phyloP scores from a whole-genome alignment of 2,797 vertebrate genomes.

The Sciaenops ocellatus region DNA sequence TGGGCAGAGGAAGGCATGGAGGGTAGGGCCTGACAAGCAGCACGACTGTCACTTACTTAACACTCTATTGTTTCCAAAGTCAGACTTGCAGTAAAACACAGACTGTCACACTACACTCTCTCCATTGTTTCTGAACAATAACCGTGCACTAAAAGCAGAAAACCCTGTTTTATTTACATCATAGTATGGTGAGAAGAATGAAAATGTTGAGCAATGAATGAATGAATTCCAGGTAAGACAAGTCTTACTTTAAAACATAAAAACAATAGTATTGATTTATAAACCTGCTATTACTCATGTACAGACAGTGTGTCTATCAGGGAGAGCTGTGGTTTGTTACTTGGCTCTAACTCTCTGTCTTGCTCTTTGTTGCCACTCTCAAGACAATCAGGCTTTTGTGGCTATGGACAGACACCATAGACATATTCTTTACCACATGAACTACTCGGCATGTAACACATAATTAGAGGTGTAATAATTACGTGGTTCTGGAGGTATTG shows the following conservation, averaged over 20 bases:
- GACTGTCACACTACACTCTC: constrained; percentile 40
- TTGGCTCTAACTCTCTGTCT: constrained; percentile 58
- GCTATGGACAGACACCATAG: constrained; percentile 38
- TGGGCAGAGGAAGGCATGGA: constrained; percentile 27
- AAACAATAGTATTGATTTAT: constrained; percentile 84
- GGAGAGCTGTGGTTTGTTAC: constrained; percentile 75
- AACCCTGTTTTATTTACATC: constrained; percentile 52
- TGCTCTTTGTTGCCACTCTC: constrained; percentile 54
- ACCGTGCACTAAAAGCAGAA: constrained; percentile 36
- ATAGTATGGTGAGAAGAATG: constrained; percentile 43
- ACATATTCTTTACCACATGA: constrained; percentile 40
- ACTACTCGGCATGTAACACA: constrained; percentile 8
- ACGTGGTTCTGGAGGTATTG: constrained; percentile 32
- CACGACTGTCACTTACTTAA: constrained; percentile 60
- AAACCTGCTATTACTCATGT: constrained; percentile 81
- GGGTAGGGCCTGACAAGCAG: constrained; percentile 41
- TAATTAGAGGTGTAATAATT: constrained; percentile 58
- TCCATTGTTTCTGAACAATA: constrained; percentile 59
- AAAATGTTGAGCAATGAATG: constrained; percentile 73
- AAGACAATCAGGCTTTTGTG: constrained; percentile 73
- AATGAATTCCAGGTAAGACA: constrained; percentile 80
- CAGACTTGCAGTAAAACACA: constrained; percentile 17
- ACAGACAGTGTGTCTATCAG: constrained; percentile 79
- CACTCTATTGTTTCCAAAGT: constrained; percentile 64
- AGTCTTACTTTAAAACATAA: constrained; percentile 74